Evolutionary conservation across 2,888 invertebrate genomes (phyloP).

Genomic region (Lasius fuliginosus): DNA sequence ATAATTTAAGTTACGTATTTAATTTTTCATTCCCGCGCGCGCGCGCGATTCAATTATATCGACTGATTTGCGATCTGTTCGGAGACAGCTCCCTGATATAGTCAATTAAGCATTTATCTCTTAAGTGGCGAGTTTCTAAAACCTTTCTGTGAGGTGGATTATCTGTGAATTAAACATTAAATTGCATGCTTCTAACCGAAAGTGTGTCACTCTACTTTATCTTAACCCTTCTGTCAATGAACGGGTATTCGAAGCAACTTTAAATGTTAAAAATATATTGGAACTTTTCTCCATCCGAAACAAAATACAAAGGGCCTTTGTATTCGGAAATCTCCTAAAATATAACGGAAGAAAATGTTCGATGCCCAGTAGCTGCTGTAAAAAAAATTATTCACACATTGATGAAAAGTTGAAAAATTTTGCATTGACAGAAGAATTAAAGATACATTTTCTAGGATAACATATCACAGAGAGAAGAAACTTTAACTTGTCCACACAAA

Average conservation of each 20-base stretch:
- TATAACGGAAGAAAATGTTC: no score
- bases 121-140: constrained; percentile 38
- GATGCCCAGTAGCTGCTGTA: no score
- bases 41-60: constrained; percentile 38
- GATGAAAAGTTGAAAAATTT: no score
- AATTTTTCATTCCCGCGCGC: constrained; percentile 2
- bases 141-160: constrained; percentile 14
- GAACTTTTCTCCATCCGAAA: no score
- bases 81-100: constrained; percentile 22
- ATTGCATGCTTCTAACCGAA: neutral
- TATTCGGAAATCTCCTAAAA: no score
- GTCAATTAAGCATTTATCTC: constrained; percentile 52
- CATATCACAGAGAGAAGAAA: neutral
- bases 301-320: no score
- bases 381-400: no score
- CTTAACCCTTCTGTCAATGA: no score
- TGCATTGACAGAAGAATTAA: no score
- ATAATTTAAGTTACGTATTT: constrained; percentile 46
- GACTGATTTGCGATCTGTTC: constrained; percentile 45
- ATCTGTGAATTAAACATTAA: constrained; percentile 25
- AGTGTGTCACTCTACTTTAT: neutral
- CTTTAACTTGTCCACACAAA: neutral
- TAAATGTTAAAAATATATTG: no score
- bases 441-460: neutral
- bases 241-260: no score